phyloP scores from a whole-genome alignment of 2,888 invertebrate genomes.

The Blastobasis adustella region DNA sequence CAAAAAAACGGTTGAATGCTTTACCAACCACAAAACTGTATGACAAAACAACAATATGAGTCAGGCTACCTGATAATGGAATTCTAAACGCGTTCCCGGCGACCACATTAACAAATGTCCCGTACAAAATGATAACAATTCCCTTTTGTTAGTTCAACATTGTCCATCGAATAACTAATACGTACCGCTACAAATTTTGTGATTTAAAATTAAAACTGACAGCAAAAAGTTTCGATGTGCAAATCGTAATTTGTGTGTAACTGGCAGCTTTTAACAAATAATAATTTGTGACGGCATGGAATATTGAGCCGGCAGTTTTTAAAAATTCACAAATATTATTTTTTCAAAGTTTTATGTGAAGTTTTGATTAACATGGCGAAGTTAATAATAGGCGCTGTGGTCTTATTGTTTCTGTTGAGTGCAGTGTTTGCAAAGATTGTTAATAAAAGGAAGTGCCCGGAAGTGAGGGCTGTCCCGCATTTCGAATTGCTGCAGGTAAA shows the following conservation, averaged over 20 bases:
- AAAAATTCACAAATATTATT: background rate
- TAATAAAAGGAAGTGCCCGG: slow-evolving; percentile 83
- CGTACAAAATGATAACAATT: slow-evolving; percentile 68
- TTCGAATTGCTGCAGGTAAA: slow-evolving; percentile 84
- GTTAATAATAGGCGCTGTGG: slow-evolving; percentile 21
- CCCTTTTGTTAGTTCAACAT: slow-evolving; percentile 59
- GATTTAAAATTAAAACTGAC: background rate
- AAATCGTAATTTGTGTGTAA: no score
- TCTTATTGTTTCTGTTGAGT: slow-evolving; percentile 24
- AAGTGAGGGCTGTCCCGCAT: slow-evolving; percentile 85
- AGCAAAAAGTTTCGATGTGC: background rate
- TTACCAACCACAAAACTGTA: background rate
- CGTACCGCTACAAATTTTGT: slow-evolving; percentile 18
- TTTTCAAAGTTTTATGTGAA: background rate
- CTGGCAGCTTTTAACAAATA: background rate
- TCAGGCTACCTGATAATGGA: slow-evolving; percentile 56
- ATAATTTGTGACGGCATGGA: background rate
- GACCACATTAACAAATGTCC: slow-evolving; percentile 54
- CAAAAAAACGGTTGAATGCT: no score
- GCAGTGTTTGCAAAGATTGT: slow-evolving; percentile 43
- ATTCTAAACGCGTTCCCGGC: slow-evolving; percentile 49
- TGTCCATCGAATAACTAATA: slow-evolving; percentile 43
- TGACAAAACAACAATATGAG: slow-evolving; percentile 21
- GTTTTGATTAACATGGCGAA: slow-evolving; percentile 21
- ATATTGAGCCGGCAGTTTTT: no score